phyloP scores from a whole-genome alignment of 2,888 invertebrate species.

The Achlya flavicornis region DNA sequence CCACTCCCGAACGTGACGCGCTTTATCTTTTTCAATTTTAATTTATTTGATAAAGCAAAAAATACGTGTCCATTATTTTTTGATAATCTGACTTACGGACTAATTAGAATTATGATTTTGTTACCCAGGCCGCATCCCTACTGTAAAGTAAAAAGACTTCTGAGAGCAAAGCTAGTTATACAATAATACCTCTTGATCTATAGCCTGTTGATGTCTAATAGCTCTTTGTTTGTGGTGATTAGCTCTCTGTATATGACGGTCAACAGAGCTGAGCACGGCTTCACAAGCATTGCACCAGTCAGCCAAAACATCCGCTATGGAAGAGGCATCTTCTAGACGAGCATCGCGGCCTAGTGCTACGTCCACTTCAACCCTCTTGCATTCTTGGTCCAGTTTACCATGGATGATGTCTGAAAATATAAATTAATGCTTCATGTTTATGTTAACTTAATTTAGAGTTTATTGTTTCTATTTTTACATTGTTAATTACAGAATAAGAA shows the following conservation, averaged over 20 bases:
- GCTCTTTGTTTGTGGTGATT: constrained; percentile 93
- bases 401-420: constrained; percentile 91
- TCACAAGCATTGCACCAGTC: constrained; percentile 96
- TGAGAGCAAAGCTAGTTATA: no score
- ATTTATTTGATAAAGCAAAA: no score
- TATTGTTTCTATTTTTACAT: no score
- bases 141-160: no score
- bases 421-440: constrained; percentile 5
- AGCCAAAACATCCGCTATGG: constrained; percentile 91
- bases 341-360: constrained; percentile 97
- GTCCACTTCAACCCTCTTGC: constrained; percentile 96
- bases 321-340: constrained; percentile 90
- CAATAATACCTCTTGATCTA: constrained; percentile 91
- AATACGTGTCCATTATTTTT: no score
- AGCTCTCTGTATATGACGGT: constrained; percentile 93
- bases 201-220: constrained; percentile 90
- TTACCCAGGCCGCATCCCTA: no score
- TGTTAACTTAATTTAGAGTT: background rate
- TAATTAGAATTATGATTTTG: no score
- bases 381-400: constrained; percentile 97
- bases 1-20: no score
- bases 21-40: no score
- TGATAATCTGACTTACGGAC: no score
- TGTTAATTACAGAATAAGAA: no score
- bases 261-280: constrained; percentile 93